A percentile compares a stretch with the other conserved stretches of the same genome.
These are phyloP conservation scores for Lasioglossum figueresi DNA, from an alignment of 2,888 invertebrate genomes.

Conservation along the genomic window DNA sequence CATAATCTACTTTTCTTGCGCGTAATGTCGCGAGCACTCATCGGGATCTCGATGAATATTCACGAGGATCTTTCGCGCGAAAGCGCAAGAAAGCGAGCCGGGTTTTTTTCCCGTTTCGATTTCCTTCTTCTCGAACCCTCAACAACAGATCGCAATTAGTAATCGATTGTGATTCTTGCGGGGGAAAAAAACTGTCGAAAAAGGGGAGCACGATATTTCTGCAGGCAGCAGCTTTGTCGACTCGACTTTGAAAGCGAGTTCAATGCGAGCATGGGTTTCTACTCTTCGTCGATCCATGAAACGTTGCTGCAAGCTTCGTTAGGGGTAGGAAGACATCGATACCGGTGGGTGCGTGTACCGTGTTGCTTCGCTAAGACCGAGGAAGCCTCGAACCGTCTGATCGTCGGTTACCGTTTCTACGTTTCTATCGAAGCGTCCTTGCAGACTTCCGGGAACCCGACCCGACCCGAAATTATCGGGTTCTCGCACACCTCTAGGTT, in stretches of 20 bases:
- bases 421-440: not conserved
- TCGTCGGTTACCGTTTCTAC: not conserved
- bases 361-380: too few species aligned
- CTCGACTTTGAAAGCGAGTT: not conserved
- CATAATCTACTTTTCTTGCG: conserved; percentile 60
- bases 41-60: conserved; percentile 8
- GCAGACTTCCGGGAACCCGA: not conserved
- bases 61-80: conserved; percentile 21
- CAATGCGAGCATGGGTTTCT: too few species aligned
- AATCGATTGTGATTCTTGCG: not conserved
- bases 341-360: too few species aligned
- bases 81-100: conserved; percentile 25
- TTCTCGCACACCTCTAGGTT: not conserved
- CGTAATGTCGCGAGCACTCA: not conserved
- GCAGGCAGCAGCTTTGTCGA: too few species aligned
- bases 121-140: not conserved
- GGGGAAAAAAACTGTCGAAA: not conserved
- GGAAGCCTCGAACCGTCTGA: not conserved
- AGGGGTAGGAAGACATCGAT: not conserved
- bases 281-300: not conserved
- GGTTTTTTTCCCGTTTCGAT: conserved; percentile 1
- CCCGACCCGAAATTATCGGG: not conserved
- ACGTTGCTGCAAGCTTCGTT: not conserved
- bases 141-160: not conserved
- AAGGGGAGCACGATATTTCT: not conserved